Conservation (phyloP, 2,113 vertebrate species). For the Anoura caudifer region DNA sequence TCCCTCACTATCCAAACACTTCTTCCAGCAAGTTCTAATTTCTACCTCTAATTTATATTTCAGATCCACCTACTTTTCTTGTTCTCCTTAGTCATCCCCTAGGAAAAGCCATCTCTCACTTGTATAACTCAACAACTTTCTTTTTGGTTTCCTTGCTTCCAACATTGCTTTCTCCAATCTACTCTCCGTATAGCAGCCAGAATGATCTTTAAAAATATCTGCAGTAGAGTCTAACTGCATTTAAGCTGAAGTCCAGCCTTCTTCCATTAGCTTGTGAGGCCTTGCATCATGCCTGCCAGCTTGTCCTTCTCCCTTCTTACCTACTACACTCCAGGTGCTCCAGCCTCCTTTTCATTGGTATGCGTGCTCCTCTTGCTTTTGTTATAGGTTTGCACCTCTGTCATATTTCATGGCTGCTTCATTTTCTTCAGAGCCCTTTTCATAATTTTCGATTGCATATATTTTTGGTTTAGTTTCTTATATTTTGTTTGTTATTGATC, state of each 20-base stretch:
- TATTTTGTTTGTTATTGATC: neutral
- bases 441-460: neutral
- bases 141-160: neutral
- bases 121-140: neutral
- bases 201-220: neutral
- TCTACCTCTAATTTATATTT: neutral
- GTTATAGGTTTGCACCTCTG: neutral
- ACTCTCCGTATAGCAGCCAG: neutral
- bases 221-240: neutral
- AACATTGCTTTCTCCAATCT: neutral
- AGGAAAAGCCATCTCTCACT: neutral
- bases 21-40: neutral
- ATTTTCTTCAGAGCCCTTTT: neutral
- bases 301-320: neutral
- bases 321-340: neutral
- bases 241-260: neutral
- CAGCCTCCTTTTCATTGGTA: neutral
- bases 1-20: neutral
- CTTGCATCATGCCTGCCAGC: neutral
- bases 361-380: neutral
- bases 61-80: neutral
- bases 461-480: neutral
- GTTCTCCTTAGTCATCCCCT: neutral
- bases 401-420: neutral
- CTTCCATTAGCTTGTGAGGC: neutral